Evolutionary conservation across 1,140 invertebrate species (phyloP).

Genomic region (Drusus annulatus): DNA sequence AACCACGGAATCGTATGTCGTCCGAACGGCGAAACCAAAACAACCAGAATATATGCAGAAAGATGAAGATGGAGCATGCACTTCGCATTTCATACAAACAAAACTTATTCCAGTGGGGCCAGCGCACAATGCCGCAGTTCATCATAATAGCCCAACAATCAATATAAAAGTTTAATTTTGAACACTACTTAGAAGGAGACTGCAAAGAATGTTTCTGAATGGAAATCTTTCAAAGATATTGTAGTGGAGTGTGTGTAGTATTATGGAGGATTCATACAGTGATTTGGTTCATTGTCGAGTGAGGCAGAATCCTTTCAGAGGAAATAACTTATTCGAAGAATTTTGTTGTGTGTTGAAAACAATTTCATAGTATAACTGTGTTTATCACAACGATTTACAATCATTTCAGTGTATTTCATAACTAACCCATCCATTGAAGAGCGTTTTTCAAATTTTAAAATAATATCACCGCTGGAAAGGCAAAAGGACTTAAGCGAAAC

Average conservation of each 20-base stretch:
- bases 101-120: conserved; percentile 31
- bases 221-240: too few relatives aligned
- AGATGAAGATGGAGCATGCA: neutral
- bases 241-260: neutral
- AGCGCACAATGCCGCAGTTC: conserved; percentile 49
- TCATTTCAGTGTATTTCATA: too few relatives aligned
- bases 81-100: conserved; percentile 40
- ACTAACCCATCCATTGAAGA: too few relatives aligned
- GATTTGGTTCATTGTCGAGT: neutral
- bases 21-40: neutral
- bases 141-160: conserved; percentile 48
- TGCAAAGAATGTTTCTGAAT: neutral
- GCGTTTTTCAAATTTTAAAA: too few relatives aligned
- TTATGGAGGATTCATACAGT: neutral
- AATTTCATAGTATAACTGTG: too few relatives aligned
- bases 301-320: neutral
- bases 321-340: conserved; percentile 21
- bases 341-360: neutral
- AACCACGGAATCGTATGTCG: neutral
- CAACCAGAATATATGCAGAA: neutral
- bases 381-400: too few relatives aligned
- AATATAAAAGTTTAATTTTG: conserved; percentile 44
- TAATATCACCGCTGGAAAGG: too few relatives aligned
- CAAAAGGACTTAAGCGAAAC: too few relatives aligned
- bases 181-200: conserved; percentile 26